phyloP scores from a whole-genome alignment of 2,113 vertebrate genomes.

The Ameiurus melas region DNA sequence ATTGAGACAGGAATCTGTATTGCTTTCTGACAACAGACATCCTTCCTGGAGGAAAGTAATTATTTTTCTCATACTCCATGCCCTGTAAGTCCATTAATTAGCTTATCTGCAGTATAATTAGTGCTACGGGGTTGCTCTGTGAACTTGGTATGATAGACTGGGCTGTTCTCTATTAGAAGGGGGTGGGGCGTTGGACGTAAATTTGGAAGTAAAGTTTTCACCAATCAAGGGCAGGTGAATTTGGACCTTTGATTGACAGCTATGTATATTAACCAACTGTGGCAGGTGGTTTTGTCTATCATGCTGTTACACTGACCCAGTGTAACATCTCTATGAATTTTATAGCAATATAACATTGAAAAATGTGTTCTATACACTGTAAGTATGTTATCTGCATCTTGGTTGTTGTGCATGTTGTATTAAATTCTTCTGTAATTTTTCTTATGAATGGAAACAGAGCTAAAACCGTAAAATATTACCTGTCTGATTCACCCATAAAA shows the following conservation, averaged over 20 bases:
- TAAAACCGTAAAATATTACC: not conserved
- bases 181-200: too few species aligned
- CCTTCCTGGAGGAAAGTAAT: slow-evolving; percentile 73
- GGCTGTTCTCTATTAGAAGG: too few species aligned
- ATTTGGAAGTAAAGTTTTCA: too few species aligned
- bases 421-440: not conserved
- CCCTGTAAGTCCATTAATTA: slow-evolving; percentile 75
- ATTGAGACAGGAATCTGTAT: slow-evolving; percentile 70
- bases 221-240: slow-evolving; percentile 42
- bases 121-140: slow-evolving; percentile 66
- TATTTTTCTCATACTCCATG: slow-evolving; percentile 67
- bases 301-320: slow-evolving; percentile 26
- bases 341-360: not conserved
- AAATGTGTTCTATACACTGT: not conserved
- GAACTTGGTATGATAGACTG: slow-evolving; percentile 62
- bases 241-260: slow-evolving; percentile 42
- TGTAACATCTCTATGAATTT: not conserved
- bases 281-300: slow-evolving; percentile 12
- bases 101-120: slow-evolving; percentile 75
- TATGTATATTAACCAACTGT: slow-evolving; percentile 23
- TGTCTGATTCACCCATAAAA: not conserved
- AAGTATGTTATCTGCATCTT: not conserved
- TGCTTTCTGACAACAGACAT: slow-evolving; percentile 67
- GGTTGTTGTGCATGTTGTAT: not conserved
- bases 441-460: not conserved